These are phyloP conservation scores for Xanthorhoe designata DNA, from an alignment of 2,888 invertebrate species.

Conservation along the genomic window DNA sequence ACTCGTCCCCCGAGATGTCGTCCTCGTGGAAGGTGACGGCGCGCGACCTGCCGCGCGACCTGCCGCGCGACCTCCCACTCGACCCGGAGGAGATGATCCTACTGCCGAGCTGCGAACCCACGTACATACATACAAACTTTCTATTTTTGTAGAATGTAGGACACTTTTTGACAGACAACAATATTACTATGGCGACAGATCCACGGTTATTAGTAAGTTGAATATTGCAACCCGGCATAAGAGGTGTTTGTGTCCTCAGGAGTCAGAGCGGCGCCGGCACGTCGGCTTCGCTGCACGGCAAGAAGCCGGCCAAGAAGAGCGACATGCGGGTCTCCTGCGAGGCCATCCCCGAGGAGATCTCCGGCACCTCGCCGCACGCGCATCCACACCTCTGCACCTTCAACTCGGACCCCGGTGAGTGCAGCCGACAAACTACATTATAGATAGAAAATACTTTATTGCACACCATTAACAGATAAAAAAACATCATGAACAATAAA, in stretches of 20 bases:
- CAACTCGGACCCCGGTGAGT: neutral
- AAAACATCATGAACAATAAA: no score
- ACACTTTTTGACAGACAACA: no score
- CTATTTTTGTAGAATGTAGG: no score
- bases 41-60: conserved; percentile 42
- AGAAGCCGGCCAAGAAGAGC: conserved; percentile 89
- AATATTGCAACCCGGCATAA: no score
- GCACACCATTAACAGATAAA: no score
- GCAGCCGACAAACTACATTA: no score
- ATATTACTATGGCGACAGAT: no score
- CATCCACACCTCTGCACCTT: conserved; percentile 5
- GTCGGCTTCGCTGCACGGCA: conserved; percentile 60
- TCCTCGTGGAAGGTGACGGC: conserved; percentile 89
- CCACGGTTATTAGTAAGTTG: no score
- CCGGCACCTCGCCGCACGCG: conserved; percentile 89
- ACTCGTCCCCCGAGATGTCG: conserved; percentile 97
- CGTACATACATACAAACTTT: conserved; percentile 49
- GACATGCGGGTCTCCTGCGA: conserved; percentile 95
- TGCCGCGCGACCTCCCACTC: conserved; percentile 37
- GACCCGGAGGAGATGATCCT: conserved; percentile 63
- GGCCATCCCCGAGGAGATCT: conserved; percentile 95
- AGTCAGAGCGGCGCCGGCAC: conserved; percentile 42
- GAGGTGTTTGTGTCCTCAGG: neutral
- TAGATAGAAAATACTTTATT: no score
- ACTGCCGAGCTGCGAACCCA: conserved; percentile 69